A percentile compares a stretch with the other conserved stretches of the same genome.
phyloP scores from a whole-genome alignment of 2,113 vertebrate species.

The Albula goreensis region DNA sequence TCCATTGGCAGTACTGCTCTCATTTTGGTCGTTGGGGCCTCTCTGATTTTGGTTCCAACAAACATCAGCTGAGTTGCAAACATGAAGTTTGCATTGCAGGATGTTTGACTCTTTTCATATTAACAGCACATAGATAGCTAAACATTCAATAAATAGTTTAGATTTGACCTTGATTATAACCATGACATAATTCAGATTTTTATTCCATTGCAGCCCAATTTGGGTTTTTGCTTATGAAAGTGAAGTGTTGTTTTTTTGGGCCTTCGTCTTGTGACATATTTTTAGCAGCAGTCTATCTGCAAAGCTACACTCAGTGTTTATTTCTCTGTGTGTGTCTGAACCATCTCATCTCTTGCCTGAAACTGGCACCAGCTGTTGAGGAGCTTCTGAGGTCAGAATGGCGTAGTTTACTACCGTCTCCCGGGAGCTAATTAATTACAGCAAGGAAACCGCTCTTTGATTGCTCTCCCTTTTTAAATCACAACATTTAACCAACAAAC shows the following conservation, averaged over 20 bases:
- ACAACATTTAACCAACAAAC: conserved; percentile 50
- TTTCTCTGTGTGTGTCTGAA: not conserved
- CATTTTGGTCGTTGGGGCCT: too few species aligned
- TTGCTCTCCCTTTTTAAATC: conserved; percentile 35
- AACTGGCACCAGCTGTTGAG: conserved; percentile 3
- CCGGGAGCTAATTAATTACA: conserved; percentile 50
- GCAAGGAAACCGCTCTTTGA: conserved; percentile 36
- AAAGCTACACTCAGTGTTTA: not conserved
- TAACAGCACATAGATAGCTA: too few species aligned
- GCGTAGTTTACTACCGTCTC: conserved; percentile 42
- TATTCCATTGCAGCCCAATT: too few species aligned
- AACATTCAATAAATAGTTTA: too few species aligned
- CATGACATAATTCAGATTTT: too few species aligned
- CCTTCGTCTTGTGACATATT: not conserved
- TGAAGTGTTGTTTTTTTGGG: not conserved
- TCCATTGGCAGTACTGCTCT: too few species aligned
- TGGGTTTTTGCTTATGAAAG: too few species aligned
- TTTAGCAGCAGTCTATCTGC: not conserved
- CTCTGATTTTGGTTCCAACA: too few species aligned
- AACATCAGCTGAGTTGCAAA: too few species aligned
- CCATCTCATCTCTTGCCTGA: not conserved
- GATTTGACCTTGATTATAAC: too few species aligned
- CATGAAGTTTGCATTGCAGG: too few species aligned
- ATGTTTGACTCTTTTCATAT: too few species aligned
- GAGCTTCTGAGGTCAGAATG: conserved; percentile 9